Evolutionary conservation across 92 coral and sea anemone species (phyloP), one percentile per base, ranked within the genome.

Genomic region (Blastomussa wellsi): DNA sequence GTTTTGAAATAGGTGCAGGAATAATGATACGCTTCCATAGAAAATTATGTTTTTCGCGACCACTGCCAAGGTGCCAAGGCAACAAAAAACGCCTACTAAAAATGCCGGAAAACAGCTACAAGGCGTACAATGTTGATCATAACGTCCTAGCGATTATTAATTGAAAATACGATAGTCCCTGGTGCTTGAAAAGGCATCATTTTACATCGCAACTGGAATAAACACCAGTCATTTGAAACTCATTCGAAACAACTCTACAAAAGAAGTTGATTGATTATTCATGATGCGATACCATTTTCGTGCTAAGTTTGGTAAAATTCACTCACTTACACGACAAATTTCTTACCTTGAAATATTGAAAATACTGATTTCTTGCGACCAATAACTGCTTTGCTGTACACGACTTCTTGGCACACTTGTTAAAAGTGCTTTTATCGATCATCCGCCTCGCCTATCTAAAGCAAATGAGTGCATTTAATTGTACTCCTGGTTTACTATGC

Each of bases 381-480:
- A 35, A 68, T 12, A n/a, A 35, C 74, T 33, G 24, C 41, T 68
- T 35, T 68, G 74, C 74, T 68, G 74, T 68, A 17, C 1, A 68
- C 24, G 74, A 16, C 39, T 62, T 33, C n/a, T 68, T 68, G 74
- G 44, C 74, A 68, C 42, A 68, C 19, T 33, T 68, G n/a, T n/a
- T n/a, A 33, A 67, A 62, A 28, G 31, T 81, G 52, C 78, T 8
- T 51, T 71, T 24, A 81, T 44, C 66, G 60, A 51, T 52, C 51
- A 71, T 81, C 69, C 78, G 70, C 68, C 68, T 49, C 33, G 59
- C 57, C 66, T n/a, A 70, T 75, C 48, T 48, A 69, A 36, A 81
- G 76, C 39, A 47, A 80, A 80, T 47, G 20, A 35, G 84, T 24
- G 59, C 32, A 70, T 81, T 80, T 51, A 81, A 81, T 81, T 81